A percentile compares a stretch with the other conserved stretches of the same genome.
These are phyloP conservation scores for Tragopan temminckii DNA, from an alignment of 2,797 vertebrate genomes.

Conservation along the genomic window DNA sequence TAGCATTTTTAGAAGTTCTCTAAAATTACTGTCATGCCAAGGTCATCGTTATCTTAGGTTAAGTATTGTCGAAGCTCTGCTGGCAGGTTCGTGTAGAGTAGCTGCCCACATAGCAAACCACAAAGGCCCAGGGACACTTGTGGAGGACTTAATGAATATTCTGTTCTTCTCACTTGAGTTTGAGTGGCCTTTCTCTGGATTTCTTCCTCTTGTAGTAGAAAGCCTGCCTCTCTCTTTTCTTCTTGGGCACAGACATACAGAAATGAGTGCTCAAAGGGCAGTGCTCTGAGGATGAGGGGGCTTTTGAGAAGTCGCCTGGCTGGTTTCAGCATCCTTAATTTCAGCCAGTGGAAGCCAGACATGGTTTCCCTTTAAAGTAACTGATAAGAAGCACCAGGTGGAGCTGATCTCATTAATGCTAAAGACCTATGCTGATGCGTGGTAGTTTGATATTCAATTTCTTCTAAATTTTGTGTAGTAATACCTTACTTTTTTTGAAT, in stretches of 20 bases:
- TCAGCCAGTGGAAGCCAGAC: background rate
- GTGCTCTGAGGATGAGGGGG: background rate
- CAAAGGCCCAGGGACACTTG: background rate
- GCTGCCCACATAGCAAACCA: background rate
- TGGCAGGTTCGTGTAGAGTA: background rate
- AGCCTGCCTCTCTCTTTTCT: background rate
- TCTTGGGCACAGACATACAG: background rate
- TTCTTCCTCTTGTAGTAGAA: accelerated
- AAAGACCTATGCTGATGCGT: background rate
- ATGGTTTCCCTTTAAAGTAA: background rate
- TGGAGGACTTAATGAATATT: background rate
- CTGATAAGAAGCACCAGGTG: background rate
- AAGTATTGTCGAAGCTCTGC: background rate
- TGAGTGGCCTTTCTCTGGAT: background rate
- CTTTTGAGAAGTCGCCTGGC: background rate
- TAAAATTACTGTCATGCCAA: background rate
- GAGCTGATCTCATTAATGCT: background rate
- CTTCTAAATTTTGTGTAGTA: background rate
- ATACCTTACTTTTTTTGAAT: background rate
- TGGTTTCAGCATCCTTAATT: background rate
- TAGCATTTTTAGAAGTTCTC: background rate
- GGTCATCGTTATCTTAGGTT: background rate
- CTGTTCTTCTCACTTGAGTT: background rate
- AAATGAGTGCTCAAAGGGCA: background rate
- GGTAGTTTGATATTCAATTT: background rate